These are phyloP conservation scores for Scaptomyza montana DNA, from an alignment of 1,140 invertebrate genomes.

Conservation along the genomic window DNA sequence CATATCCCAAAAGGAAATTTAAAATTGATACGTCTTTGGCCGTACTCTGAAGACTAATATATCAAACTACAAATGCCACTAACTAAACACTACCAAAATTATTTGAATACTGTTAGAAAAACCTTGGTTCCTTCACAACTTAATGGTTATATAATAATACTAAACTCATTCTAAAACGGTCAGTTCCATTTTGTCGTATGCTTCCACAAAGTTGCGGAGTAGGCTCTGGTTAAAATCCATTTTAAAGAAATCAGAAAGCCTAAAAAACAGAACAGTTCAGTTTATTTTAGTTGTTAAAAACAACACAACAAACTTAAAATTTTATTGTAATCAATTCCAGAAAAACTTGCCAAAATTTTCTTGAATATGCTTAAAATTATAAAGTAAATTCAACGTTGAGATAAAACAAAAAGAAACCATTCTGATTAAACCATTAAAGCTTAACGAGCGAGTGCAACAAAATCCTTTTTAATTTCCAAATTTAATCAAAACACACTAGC, in stretches of 20 bases:
- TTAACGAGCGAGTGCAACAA: background rate
- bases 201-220: background rate
- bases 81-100: too few relatives aligned
- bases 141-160: too few relatives aligned
- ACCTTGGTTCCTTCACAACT: too few relatives aligned
- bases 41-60: too few relatives aligned
- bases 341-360: conserved; percentile 50
- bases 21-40: background rate
- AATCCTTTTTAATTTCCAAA: background rate
- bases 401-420: conserved; percentile 7
- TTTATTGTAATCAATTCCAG: conserved; percentile 51
- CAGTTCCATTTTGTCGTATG: background rate
- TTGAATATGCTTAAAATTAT: conserved; percentile 43
- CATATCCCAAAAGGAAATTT: too few relatives aligned
- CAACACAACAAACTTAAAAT: conserved; percentile 42
- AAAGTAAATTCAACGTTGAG: conserved; percentile 4
- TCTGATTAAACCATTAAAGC: conserved; percentile 2
- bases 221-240: background rate
- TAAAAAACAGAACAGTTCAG: conserved; percentile 33
- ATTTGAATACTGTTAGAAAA: too few relatives aligned
- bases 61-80: too few relatives aligned
- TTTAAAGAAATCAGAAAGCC: background rate
- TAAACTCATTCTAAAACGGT: background rate
- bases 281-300: conserved; percentile 65
- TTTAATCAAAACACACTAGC: background rate